A percentile compares a stretch with the other conserved stretches of the same genome.
phyloP scores from a whole-genome alignment of 2,797 vertebrate species.

The Trematocara caparti region DNA sequence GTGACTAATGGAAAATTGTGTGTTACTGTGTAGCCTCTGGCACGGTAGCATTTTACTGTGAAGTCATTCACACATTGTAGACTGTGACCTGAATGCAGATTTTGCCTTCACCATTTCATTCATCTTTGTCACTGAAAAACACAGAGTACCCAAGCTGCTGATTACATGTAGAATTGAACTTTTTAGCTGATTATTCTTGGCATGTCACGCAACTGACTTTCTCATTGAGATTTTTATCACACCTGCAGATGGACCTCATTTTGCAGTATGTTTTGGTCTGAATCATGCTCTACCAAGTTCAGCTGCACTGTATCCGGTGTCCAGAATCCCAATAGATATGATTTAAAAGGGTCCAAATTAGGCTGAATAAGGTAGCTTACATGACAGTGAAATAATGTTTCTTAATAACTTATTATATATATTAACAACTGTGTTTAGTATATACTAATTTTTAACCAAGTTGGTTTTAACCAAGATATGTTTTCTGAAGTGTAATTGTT shows the following conservation, averaged over 20 bases:
- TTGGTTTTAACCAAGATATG: not conserved
- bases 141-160: not conserved
- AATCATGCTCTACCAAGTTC: not conserved
- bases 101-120: not conserved
- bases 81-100: not conserved
- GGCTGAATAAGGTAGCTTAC: not conserved
- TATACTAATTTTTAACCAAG: too few species aligned
- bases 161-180: not conserved
- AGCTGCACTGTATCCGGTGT: not conserved
- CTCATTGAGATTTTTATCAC: not conserved
- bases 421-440: not conserved
- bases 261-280: not conserved
- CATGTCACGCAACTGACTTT: not conserved
- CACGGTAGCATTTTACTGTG: not conserved
- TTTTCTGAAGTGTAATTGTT: not conserved
- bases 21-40: not conserved
- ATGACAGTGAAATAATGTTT: not conserved
- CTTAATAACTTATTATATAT: not conserved
- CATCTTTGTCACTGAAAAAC: not conserved
- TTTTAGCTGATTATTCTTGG: not conserved
- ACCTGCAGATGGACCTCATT: not conserved
- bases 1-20: not conserved
- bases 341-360: not conserved
- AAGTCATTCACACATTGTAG: not conserved
- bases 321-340: not conserved